A percentile compares a stretch with the other conserved stretches of the same genome.
phyloP scores from a whole-genome alignment of 2,797 vertebrate species.

The Xenentodon cancila region DNA sequence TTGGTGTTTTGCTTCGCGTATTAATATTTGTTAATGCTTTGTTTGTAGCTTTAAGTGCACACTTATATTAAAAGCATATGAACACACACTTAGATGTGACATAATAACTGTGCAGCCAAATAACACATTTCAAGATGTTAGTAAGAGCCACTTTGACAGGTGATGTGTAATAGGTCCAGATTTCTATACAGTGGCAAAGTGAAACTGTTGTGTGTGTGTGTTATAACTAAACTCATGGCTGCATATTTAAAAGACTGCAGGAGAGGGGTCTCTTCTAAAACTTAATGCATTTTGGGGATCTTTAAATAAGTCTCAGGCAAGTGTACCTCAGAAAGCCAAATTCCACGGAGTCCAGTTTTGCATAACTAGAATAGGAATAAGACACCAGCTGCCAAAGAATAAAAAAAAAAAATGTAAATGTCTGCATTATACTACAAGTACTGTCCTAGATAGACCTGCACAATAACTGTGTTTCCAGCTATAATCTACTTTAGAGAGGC shows the following conservation, averaged over 20 bases:
- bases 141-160: conserved; percentile 38
- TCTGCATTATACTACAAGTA: conserved; percentile 47
- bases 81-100: conserved; percentile 41
- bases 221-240: conserved; percentile 39
- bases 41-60: conserved; percentile 48
- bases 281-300: conserved; percentile 57
- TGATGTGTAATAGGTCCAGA: conserved; percentile 19
- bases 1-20: conserved; percentile 44
- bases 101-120: conserved; percentile 40
- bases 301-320: conserved; percentile 75
- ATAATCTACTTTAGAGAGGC: conserved; percentile 46
- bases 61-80: conserved; percentile 61
- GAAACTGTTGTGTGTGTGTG: conserved; percentile 38
- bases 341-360: conserved; percentile 70
- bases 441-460: conserved; percentile 56
- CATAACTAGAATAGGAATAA: conserved; percentile 72
- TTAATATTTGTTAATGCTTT: conserved; percentile 64
- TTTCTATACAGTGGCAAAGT: conserved; percentile 14
- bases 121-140: conserved; percentile 8
- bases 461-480: conserved; percentile 29
- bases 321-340: conserved; percentile 52
- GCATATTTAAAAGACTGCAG: conserved; percentile 42
- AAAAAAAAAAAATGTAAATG: conserved; percentile 43
- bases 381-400: conserved; percentile 54
- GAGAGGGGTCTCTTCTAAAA: conserved; percentile 54